Percentiles rank a stretch among this genome's conserved stretches.
phyloP scores from a whole-genome alignment of 2,797 vertebrate species.

The Mionectes olivaceus region DNA sequence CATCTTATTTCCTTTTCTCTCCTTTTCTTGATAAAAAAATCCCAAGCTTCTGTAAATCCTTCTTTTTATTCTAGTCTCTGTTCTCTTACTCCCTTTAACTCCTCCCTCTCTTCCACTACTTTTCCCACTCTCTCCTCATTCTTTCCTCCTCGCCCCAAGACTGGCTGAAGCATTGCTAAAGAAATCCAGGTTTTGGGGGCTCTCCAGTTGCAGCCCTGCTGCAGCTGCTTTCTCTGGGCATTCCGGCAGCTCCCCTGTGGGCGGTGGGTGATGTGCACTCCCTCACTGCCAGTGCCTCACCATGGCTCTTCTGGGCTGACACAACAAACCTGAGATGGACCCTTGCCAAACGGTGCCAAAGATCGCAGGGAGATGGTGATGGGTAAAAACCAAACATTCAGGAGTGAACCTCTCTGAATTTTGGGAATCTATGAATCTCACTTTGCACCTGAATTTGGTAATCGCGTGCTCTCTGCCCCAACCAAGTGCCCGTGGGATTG shows the following conservation, averaged over 20 bases:
- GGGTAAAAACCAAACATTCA: background rate
- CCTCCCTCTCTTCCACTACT: background rate
- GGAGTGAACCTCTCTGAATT: background rate
- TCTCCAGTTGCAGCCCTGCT: background rate
- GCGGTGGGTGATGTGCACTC: background rate
- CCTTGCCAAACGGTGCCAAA: background rate
- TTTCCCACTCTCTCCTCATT: background rate
- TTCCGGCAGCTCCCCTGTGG: background rate
- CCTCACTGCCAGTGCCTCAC: background rate
- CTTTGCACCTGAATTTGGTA: background rate
- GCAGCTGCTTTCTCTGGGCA: background rate
- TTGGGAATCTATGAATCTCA: background rate
- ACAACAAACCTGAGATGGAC: background rate
- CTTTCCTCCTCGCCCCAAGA: background rate
- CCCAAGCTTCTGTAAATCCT: background rate
- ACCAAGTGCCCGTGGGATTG: fast-evolving
- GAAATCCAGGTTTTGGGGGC: background rate
- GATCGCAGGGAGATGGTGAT: fast-evolving
- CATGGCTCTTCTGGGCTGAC: background rate
- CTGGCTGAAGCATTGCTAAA: background rate
- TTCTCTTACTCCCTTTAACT: background rate
- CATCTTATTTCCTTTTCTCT: background rate
- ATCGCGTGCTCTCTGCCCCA: background rate
- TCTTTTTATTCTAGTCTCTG: background rate
- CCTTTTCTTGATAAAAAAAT: background rate